Percentiles rank a stretch among this genome's conserved stretches.
Evolutionary conservation across 2,888 invertebrate species (phyloP).

Genomic region (Calameuta filiformis): DNA sequence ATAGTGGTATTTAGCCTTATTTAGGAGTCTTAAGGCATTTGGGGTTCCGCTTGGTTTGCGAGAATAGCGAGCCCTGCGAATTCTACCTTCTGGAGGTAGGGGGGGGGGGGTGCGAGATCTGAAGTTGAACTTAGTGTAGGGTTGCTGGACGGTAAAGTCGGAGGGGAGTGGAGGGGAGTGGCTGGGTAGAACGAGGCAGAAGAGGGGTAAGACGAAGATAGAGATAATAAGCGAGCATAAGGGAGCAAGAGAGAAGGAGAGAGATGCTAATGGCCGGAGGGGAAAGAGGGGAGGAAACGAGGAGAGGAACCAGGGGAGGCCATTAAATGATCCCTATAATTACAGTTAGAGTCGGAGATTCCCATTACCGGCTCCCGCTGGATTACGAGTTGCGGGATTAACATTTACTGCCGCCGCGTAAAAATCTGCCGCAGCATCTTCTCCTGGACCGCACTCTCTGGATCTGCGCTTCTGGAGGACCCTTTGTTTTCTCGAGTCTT

Average conservation of each 20-base stretch:
- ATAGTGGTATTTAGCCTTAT: constrained; percentile 23
- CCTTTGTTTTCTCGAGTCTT: constrained; percentile 22
- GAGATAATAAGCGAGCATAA: constrained; percentile 10
- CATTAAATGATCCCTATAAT: constrained; percentile 60
- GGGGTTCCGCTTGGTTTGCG: constrained; percentile 14
- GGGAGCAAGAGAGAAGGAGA: constrained; percentile 18
- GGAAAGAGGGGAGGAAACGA: constrained; percentile 36
- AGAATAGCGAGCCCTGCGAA: constrained; percentile 13
- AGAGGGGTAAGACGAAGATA: neutral
- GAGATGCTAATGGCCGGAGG: constrained; percentile 23
- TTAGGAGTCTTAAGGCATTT: constrained; percentile 21
- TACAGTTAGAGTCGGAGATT: constrained; percentile 52
- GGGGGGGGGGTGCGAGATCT: neutral
- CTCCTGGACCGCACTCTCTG: constrained; percentile 30
- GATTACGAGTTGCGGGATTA: constrained; percentile 50
- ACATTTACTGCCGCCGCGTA: constrained; percentile 48
- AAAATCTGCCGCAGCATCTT: constrained; percentile 38
- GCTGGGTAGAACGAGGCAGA: neutral
- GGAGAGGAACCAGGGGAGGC: constrained; percentile 30
- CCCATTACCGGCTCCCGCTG: constrained; percentile 39
- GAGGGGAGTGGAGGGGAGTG: neutral
- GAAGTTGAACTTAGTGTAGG: neutral
- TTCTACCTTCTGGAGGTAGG: neutral
- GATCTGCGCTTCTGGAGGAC: constrained; percentile 11
- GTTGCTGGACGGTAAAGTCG: neutral